Evolutionary conservation across 2,888 invertebrate species (phyloP), one percentile per base, ranked within the genome.

Genomic region (Noctua fimbriata): DNA sequence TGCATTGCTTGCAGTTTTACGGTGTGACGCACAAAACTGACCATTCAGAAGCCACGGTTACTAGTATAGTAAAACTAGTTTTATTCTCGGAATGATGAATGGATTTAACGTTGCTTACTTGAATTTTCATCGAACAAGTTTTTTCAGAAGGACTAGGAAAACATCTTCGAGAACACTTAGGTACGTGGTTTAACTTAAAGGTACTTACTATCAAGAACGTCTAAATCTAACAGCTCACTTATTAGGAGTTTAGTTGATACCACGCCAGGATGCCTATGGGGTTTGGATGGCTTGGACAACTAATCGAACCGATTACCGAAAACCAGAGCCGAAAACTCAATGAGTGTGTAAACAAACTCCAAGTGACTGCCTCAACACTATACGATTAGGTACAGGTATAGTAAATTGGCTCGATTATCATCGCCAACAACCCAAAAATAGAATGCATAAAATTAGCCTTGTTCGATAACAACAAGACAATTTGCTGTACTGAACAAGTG

Each of bases 111-210:
- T 71, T 41, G 58, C 52, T 67, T 63, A 67, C 81, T 69, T 82
- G 67, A 2, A 82, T 81, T 81, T 81, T 71, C 81, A 81, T 81
- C 55, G 4, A 28, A 44, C 21, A 9, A 36, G 41, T 32, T 73
- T 55, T 10, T 32, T 36, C 36, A 41, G 16, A 2, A 14, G 7
- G 41, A 49, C 36, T 47, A 24, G 14, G 12, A 32, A 66, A 72
- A n/a, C 49, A 36, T 18, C 16, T 32, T 18, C 18, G 16, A 47
- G 12, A 55, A 14, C 9, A 41, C 9, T n/a, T 72, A 2, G 16
- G 10, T 32, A 28, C 10, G 10, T 44, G 10, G 6, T 18, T 44
- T 6, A 24, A 2, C 18, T 9, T 49, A 21, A 52, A 32, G 28
- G 28, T 24, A 32, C 18, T 24, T 24, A 14, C 7, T 28, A 16